phyloP scores from a whole-genome alignment of 2,888 invertebrate species.

The Malacosoma neustria region DNA sequence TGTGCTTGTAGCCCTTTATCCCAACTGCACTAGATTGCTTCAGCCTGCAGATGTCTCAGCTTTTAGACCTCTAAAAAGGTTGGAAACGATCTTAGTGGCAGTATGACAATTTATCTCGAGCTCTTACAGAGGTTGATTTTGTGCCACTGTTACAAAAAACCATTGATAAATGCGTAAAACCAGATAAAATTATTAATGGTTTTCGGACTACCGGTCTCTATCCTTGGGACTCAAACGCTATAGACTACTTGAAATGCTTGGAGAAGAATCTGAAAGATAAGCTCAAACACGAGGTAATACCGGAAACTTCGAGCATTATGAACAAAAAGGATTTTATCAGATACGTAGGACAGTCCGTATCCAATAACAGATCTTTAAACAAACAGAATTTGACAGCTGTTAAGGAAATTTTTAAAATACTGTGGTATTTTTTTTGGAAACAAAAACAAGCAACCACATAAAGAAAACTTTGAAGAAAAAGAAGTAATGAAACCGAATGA shows the following conservation, averaged over 20 bases:
- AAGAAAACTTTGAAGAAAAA: not conserved
- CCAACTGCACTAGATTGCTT: conserved; percentile 3
- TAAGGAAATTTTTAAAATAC: conserved; percentile 4
- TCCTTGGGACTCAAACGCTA: conserved; percentile 7
- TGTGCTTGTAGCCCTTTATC: conserved; percentile 5
- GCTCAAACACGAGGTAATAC: not conserved
- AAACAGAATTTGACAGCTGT: conserved; percentile 5
- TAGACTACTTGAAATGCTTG: conserved; percentile 8
- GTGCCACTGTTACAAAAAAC: conserved; percentile 5
- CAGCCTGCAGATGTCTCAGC: conserved; percentile 6
- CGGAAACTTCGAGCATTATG: conserved; percentile 1
- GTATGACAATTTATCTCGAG: conserved; percentile 1
- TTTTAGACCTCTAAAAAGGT: conserved; percentile 4
- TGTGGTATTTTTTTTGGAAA: conserved; percentile 3
- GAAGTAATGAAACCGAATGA: too few species aligned
- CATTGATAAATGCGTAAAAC: too few species aligned
- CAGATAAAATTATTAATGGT: too few species aligned
- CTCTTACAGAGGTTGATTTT: too few species aligned
- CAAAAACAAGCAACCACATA: not conserved
- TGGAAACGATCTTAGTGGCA: conserved; percentile 4
- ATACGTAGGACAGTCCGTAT: conserved; percentile 1
- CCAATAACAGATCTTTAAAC: conserved; percentile 2
- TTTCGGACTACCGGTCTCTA: conserved; percentile 2
- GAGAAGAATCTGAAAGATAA: conserved; percentile 2
- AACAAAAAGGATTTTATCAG: conserved; percentile 2